Evolutionary conservation across 2,888 invertebrate species (phyloP).

Genomic region (Xylota segnis): DNA sequence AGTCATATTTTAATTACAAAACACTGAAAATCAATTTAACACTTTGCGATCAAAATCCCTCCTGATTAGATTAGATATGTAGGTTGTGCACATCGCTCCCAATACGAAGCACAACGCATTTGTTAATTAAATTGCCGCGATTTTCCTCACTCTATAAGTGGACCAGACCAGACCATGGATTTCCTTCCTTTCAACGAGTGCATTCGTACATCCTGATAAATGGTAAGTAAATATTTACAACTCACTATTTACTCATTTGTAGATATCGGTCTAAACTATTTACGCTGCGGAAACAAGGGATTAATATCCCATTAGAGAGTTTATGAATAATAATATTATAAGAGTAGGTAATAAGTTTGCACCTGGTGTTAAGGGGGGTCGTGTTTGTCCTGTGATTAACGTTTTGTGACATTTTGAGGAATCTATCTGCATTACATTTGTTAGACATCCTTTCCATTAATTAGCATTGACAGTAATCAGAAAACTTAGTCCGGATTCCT

Average conservation of each 20-base stretch:
- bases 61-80: conserved; percentile 71
- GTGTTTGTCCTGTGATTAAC: conserved; percentile 43
- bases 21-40: conserved; percentile 75
- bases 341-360: conserved; percentile 21
- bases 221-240: conserved; percentile 53
- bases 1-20: conserved; percentile 70
- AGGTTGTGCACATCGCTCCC: conserved; percentile 9
- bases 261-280: conserved; percentile 52
- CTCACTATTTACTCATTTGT: conserved; percentile 47
- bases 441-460: conserved; percentile 58
- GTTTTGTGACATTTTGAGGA: conserved; percentile 65
- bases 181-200: conserved; percentile 26
- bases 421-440: conserved; percentile 38
- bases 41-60: conserved; percentile 58
- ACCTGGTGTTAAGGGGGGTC: conserved; percentile 22
- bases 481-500: conserved; percentile 75
- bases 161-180: conserved; percentile 3
- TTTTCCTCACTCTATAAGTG: conserved; percentile 18
- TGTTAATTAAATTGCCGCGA: conserved; percentile 44
- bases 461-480: conserved; percentile 76
- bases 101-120: conserved; percentile 7
- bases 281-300: conserved; percentile 44
- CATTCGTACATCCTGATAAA: conserved; percentile 44
- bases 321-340: conserved; percentile 40
- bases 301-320: conserved; percentile 69